A percentile compares a stretch with the other conserved stretches of the same genome.
Conservation (phyloP, 2,113 vertebrate genomes). For the Pseudopodoces humilis region DNA sequence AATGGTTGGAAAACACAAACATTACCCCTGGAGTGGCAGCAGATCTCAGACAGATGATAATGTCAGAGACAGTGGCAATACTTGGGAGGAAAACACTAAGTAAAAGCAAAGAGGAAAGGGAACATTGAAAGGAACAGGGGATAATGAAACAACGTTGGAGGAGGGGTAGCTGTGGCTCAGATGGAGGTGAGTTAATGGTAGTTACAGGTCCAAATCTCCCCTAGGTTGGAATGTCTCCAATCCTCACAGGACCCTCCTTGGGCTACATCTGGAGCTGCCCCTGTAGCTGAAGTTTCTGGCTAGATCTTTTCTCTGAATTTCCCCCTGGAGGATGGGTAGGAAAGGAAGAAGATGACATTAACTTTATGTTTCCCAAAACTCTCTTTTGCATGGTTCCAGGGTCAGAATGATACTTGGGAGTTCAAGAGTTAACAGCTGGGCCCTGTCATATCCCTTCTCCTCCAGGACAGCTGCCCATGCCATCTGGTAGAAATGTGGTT, state of each 20-base stretch:
- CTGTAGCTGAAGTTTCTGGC: neutral
- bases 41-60: neutral
- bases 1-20: neutral
- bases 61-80: fast-evolving
- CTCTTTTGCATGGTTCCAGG: neutral
- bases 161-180: neutral
- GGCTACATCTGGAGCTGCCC: neutral
- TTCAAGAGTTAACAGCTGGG: neutral
- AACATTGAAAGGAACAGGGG: neutral
- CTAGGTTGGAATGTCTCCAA: neutral
- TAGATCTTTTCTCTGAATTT: neutral
- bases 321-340: neutral
- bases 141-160: neutral
- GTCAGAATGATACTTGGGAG: neutral
- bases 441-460: neutral
- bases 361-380: neutral
- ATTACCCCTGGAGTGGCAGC: neutral
- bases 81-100: neutral
- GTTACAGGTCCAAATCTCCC: neutral
- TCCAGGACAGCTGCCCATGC: neutral
- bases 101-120: neutral
- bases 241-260: neutral
- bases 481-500: conserved; percentile 12
- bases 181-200: neutral
- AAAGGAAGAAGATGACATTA: neutral